Base-by-base conservation (phyloP, 2,113 vertebrate species). In the Mormyrus lacerda region DNA sequence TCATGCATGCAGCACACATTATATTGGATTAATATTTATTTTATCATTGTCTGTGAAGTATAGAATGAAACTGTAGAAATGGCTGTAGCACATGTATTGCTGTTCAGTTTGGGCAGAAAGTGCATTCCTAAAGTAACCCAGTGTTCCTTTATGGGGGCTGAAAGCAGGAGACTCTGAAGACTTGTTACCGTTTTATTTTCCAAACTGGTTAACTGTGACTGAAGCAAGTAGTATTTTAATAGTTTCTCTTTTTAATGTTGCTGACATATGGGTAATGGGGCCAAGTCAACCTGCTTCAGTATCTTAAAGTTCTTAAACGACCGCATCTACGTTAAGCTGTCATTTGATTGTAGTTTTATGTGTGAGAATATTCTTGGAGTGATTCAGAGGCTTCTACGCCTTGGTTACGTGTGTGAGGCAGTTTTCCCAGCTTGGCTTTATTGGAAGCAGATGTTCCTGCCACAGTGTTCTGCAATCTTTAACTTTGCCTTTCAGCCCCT, bases 131-230 rank as follows among this genome's bases (percentile, higher is more conserved):
- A 42, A 79, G 73, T 79, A 39, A 79, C 13, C 15, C 35, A 79
- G 35, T 42, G 73, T 35, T 79, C 35, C 73, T 39, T 42, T 19
- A 79, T 15, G 17, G 31, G 39, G 73, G 6, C 13, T 42, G 73
- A 79, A 31, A n/a, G 58, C 58, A 65, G 61, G 61, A 69, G 61
- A 69, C 61, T 31, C 31, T n/a, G 61, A 69, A 31, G 24, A 24
- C 17, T 47, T 84, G 85, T 55, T 87, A 35, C 15, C 7, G 50
- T 27, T 84, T 58, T 3, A 35, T 35, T 13, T 55, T 89, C 88
- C 58, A 53, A 48, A 48, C 19, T 55, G 58, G 87, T 65, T 93
- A 94, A 94, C 91, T 69, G 91, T 89, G 92, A 91, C 92, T 91
- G 35, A 61, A 90, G 84, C 85, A 84, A 79, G 39, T 7, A 87